Conservation (phyloP, 2,113 vertebrate genomes). For the Eubucco bourcierii region DNA sequence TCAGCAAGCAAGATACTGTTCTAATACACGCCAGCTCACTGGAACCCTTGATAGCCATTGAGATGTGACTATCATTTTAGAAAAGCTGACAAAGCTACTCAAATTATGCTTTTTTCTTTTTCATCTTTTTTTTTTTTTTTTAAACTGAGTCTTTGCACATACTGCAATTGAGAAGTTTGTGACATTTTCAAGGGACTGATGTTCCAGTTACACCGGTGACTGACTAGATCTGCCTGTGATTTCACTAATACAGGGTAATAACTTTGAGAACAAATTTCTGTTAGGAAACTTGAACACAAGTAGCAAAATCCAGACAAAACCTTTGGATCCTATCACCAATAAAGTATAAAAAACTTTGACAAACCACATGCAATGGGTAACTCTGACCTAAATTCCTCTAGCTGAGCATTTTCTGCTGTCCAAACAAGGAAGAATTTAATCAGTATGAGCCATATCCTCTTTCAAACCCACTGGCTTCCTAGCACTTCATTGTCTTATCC, state of each 20-base stretch:
- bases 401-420: neutral
- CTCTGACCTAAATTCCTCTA: neutral
- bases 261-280: neutral
- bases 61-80: neutral
- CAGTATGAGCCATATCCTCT: neutral
- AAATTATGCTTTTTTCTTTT: neutral
- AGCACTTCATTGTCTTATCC: neutral
- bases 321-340: neutral
- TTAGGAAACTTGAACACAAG: neutral
- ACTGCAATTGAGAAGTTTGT: neutral
- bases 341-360: neutral
- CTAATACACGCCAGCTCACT: neutral
- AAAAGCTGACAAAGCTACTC: neutral
- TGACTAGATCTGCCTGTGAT: neutral
- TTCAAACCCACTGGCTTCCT: neutral
- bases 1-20: neutral
- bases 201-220: neutral
- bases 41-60: neutral
- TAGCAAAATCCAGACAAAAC: neutral
- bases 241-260: neutral
- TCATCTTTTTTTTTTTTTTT: neutral
- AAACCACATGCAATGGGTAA: neutral
- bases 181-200: neutral
- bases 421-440: slow-evolving; percentile 4
- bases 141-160: neutral